phyloP scores from a whole-genome alignment of 2,888 invertebrate genomes.

The Amorpha juglandis region DNA sequence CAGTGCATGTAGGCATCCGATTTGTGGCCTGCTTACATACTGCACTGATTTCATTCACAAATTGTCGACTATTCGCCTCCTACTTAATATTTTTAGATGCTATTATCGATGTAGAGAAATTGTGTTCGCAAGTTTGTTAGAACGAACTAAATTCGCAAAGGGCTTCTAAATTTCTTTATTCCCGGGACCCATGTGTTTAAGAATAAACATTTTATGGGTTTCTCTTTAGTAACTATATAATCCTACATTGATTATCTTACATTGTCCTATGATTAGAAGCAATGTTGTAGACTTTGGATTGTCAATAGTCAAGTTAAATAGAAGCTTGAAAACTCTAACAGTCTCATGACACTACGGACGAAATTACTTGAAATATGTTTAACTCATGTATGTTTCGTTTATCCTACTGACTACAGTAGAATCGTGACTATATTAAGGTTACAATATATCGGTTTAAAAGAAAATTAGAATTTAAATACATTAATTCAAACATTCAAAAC shows the following conservation, averaged over 20 bases:
- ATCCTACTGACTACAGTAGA: too few relatives aligned
- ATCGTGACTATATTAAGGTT: too few relatives aligned
- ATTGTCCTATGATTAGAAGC: too few relatives aligned
- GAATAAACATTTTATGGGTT: background rate
- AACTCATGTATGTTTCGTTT: too few relatives aligned
- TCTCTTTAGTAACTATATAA: background rate
- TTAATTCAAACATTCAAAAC: background rate
- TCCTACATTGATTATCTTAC: too few relatives aligned
- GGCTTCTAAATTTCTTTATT: background rate
- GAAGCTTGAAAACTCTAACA: too few relatives aligned
- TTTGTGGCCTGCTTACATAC: constrained; percentile 4
- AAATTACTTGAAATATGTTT: too few relatives aligned
- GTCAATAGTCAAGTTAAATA: too few relatives aligned
- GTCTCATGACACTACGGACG: too few relatives aligned
- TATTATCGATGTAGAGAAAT: background rate
- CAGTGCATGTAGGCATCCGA: background rate
- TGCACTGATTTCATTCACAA: constrained; percentile 9
- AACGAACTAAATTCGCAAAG: background rate
- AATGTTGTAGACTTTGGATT: too few relatives aligned
- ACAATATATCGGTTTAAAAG: too few relatives aligned
- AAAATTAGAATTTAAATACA: background rate
- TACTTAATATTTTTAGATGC: background rate
- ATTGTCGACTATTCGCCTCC: background rate
- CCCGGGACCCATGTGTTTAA: background rate
- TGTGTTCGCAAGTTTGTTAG: background rate